Conservation (phyloP, 1,140 invertebrate species). For the Brachionus angularis region DNA sequence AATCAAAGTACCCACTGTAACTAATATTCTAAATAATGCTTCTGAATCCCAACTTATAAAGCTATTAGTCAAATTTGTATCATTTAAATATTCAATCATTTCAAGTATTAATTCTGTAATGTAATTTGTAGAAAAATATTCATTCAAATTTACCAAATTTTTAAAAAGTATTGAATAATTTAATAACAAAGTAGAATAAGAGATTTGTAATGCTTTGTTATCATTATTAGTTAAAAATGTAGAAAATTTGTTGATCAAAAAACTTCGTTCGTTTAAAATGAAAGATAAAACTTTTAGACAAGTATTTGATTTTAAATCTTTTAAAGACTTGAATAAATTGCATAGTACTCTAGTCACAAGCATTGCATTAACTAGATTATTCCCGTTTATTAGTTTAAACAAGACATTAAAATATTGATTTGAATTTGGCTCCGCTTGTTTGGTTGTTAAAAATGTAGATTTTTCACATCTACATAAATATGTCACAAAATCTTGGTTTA, state of each 20-base stretch:
- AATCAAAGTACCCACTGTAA: background rate
- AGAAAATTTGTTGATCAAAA: background rate
- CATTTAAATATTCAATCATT: background rate
- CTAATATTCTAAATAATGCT: conserved; percentile 9
- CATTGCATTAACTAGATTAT: conserved; percentile 2
- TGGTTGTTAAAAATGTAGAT: conserved; percentile 6
- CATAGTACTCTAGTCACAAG: background rate
- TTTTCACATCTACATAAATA: too few species aligned
- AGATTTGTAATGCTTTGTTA: conserved; percentile 11
- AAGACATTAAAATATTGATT: background rate
- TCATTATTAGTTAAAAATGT: background rate
- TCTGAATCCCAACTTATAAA: conserved; percentile 8
- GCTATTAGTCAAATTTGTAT: background rate
- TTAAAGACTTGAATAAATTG: background rate
- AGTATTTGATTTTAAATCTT: background rate
- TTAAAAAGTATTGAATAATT: background rate
- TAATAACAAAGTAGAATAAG: background rate
- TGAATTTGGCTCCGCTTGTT: background rate
- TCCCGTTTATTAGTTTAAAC: background rate
- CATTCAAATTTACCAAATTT: background rate
- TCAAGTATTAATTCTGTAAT: background rate
- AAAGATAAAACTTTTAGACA: background rate
- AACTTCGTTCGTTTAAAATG: background rate
- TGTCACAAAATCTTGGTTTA: background rate
- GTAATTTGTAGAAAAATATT: background rate